phyloP scores from a whole-genome alignment of 2,113 vertebrate species.

The Thermophis baileyi region DNA sequence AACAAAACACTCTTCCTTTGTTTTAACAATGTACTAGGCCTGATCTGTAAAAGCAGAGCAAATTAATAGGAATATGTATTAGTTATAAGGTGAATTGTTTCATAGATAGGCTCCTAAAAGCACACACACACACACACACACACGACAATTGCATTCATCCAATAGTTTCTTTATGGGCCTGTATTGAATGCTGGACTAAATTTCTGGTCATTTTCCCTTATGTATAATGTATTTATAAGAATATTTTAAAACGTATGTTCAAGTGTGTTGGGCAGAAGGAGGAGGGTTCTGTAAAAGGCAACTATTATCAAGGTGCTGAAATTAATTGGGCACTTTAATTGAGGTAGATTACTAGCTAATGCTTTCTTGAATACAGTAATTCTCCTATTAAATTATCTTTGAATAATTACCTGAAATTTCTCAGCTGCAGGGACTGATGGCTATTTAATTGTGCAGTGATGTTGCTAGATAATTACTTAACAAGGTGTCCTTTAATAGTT shows the following conservation, averaged over 20 bases:
- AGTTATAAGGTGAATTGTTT: neutral
- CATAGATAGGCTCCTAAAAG: neutral
- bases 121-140: no score
- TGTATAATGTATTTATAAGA: conserved; percentile 61
- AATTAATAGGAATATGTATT: neutral
- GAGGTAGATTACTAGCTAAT: conserved; percentile 86
- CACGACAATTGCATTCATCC: conserved; percentile 3
- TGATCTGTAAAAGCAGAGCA: neutral
- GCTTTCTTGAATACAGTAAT: conserved; percentile 87
- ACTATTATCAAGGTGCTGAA: conserved; percentile 82
- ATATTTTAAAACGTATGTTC: conserved; percentile 66
- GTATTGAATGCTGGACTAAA: conserved; percentile 25
- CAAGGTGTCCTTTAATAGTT: conserved; percentile 85
- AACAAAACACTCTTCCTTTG: neutral
- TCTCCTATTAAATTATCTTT: conserved; percentile 89
- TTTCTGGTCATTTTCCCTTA: conserved; percentile 59
- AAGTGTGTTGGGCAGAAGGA: conserved; percentile 58
- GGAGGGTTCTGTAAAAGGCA: conserved; percentile 77
- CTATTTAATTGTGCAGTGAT: conserved; percentile 83
- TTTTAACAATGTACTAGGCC: neutral
- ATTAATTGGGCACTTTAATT: conserved; percentile 85
- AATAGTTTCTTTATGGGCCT: neutral
- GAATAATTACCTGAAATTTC: conserved; percentile 88
- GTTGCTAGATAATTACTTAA: conserved; percentile 86
- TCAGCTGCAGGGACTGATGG: conserved; percentile 84